Evolutionary conservation across 2,888 invertebrate genomes (phyloP), one percentile per base, ranked within the genome.

Genomic region (Litoditis marina): DNA sequence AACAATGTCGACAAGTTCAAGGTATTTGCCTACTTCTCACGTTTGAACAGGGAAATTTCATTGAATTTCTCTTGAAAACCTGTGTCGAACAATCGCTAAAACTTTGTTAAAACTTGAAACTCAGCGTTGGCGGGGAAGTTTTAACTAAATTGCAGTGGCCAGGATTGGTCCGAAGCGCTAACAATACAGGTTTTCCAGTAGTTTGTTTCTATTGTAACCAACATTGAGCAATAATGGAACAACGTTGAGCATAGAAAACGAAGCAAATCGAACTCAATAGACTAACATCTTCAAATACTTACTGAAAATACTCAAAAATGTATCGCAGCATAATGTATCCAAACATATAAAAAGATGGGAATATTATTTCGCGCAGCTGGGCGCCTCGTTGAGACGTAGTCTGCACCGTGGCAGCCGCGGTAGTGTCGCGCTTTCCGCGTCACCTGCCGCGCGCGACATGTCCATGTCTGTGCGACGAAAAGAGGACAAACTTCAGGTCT

Each of bases 1-100:
- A 32, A 50, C 42, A 60, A 47, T 1, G 66, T 69, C 4, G 73
- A 73, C 59, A 71, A 71, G 60, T 73, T 73, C 49, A 73, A 73
- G 66, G 73, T 71, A 19, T 5, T n/a, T n/a, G 32, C 8, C 27
- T 36, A 31, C 25, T 54, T 32, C 19, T 49, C 16, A n/a, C 27
- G 27, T 49, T 27, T 25, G 27, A 27, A 13, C 11, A 11, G 16
- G 7, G 11, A 46, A 46, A 19, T n/a, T 19, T 27, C 49, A 49
- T 7, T 49, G 4, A 5, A 49, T 16, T 51, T 51, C 51, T 8
- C 31, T 13, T 28, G n/a, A n/a, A n/a, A n/a, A n/a, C n/a, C n/a
- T n/a, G n/a, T n/a, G n/a, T n/a, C n/a, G n/a, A n/a, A n/a, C n/a
- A n/a, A n/a, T n/a, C n/a, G n/a, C n/a, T n/a, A n/a, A n/a, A n/a